Conservation (phyloP, 2,888 invertebrate species). For the Aporophyla nigra region DNA sequence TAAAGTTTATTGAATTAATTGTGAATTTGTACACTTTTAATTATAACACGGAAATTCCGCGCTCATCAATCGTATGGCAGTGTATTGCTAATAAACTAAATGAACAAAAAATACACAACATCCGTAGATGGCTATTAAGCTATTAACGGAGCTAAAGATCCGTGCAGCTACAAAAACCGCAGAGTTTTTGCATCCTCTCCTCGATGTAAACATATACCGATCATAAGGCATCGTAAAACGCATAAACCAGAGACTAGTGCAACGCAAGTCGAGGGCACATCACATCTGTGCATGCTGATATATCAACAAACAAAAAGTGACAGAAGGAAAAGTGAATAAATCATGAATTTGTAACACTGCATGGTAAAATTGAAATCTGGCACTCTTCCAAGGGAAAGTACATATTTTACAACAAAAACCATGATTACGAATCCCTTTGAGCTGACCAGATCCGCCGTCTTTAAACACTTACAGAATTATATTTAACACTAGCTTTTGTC, state of each 20-base stretch:
- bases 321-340: constrained; percentile 41
- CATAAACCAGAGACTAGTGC: constrained; percentile 52
- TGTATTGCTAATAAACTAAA: constrained; percentile 9
- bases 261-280: constrained; percentile 48
- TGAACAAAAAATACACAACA: constrained; percentile 39
- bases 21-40: constrained; percentile 17
- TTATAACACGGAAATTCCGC: constrained; percentile 34
- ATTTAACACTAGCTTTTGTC: background rate
- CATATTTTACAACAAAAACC: background rate
- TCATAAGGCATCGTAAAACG: constrained; percentile 53
- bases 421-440: background rate
- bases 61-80: constrained; percentile 3
- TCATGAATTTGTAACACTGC: background rate
- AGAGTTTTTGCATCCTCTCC: constrained; percentile 58
- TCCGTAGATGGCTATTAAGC: constrained; percentile 36
- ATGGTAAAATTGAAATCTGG: background rate
- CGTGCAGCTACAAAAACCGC: constrained; percentile 51
- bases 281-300: constrained; percentile 44
- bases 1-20: background rate
- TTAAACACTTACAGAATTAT: background rate
- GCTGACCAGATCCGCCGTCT: background rate
- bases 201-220: constrained; percentile 54
- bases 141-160: constrained; percentile 47
- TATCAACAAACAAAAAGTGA: background rate
- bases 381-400: background rate